A percentile compares a stretch with the other conserved stretches of the same genome.
Evolutionary conservation across 2,888 invertebrate species (phyloP).

Genomic region (Tinea pellionella): DNA sequence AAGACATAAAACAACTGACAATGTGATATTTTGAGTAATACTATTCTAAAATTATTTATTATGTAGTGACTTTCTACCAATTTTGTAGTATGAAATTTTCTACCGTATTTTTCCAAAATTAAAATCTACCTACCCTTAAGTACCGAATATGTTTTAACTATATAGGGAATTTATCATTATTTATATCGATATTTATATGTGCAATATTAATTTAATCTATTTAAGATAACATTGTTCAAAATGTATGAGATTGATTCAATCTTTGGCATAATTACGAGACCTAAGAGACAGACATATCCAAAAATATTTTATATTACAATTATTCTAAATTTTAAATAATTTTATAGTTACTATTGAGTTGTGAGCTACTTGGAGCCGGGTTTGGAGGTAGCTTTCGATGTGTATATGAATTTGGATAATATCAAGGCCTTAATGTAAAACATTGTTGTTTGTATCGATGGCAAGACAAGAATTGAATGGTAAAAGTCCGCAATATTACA

Average conservation of each 20-base stretch:
- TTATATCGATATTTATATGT: too few species aligned
- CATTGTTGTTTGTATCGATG: slow-evolving; percentile 37
- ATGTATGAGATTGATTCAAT: neutral
- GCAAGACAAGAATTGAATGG: slow-evolving; percentile 26
- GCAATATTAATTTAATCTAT: neutral
- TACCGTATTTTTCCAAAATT: neutral
- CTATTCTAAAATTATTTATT: slow-evolving; percentile 21
- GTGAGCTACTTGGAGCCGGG: neutral
- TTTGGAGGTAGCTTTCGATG: neutral
- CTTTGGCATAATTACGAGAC: neutral
- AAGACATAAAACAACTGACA: slow-evolving; percentile 33
- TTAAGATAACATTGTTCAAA: neutral
- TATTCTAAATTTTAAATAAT: neutral
- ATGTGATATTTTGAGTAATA: slow-evolving; percentile 59
- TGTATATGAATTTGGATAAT: slow-evolving; percentile 15
- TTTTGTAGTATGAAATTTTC: neutral
- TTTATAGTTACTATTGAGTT: neutral
- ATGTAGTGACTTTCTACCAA: neutral
- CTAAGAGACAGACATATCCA: neutral
- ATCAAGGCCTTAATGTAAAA: slow-evolving; percentile 42
- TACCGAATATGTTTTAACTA: neutral
- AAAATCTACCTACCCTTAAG: neutral
- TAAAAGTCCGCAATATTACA: too few species aligned
- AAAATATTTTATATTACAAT: neutral
- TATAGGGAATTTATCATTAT: too few species aligned